Evolutionary conservation across 2,113 vertebrate species (phyloP), one percentile per base, ranked within the genome.

Genomic region (Saccopteryx bilineata): DNA sequence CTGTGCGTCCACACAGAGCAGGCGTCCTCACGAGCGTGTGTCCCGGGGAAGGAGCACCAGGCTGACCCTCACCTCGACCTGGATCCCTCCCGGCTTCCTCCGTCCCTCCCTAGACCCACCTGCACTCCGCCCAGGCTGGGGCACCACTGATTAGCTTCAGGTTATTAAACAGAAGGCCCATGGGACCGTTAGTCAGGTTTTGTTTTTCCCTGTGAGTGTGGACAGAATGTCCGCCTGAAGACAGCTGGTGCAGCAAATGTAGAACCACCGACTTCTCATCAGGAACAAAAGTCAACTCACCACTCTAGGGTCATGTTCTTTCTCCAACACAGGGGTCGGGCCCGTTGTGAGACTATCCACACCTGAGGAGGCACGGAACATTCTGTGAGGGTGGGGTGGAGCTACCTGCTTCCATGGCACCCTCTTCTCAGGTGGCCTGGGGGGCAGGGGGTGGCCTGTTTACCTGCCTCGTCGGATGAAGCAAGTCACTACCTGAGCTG

Each of bases 361-460:
- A 79, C 65, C 93, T 52, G 46, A 4, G 23, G 72, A n/a, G 39
- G 33, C 71, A 88, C 12, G 4, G 31, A 17, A 19, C 28, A 1
- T 3, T 18, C 4, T 0, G 0, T 9, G 78, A 18, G n/a, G n/a
- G 5, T 0, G 52, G 1, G 2, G 0, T 0, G n/a, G 9, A 52
- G 69, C 31, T 1, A 0, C 3, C 0, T 0, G 21, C 60, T 10
- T 48, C 46, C 5, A 4, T 0, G 0, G 19, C 17, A 28, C 2
- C 48, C 5, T 10, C 23, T 4, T 4, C 9, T 24, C 26, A 21
- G 84, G 86, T 21, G 33, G 9, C 46, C n/a, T 60, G 14, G 17
- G 31, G 48, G 9, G 39, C 18, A 9, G 71, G 5, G 14, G 13
- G 66, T 11, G 24, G 33, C 14, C 3, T 23, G 5, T 15, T 28